Percentiles rank a stretch among this genome's conserved stretches.
phyloP scores from a whole-genome alignment of 2,113 vertebrate species.

The Barnardius zonarius region DNA sequence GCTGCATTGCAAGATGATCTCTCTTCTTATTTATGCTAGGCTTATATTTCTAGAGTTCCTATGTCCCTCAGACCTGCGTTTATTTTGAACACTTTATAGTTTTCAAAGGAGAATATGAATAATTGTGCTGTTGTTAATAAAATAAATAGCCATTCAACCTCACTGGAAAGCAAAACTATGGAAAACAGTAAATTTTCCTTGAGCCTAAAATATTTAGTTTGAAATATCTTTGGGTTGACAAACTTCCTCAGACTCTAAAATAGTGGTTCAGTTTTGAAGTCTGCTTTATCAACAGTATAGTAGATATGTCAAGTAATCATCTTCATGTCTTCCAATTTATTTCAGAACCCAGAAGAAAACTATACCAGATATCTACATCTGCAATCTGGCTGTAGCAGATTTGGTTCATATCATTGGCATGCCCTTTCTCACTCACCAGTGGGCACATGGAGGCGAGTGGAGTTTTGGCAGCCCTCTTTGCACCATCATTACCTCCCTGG shows the following conservation, averaged over 20 bases:
- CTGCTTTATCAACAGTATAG: background rate
- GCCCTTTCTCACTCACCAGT: conserved; percentile 73
- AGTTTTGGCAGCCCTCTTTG: conserved; percentile 67
- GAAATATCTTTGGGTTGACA: background rate
- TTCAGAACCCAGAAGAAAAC: conserved; percentile 72
- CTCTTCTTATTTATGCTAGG: background rate
- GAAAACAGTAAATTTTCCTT: background rate
- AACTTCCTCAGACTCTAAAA: background rate
- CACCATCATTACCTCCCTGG: conserved; percentile 67
- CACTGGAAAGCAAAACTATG: background rate
- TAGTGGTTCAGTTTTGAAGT: background rate
- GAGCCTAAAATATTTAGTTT: background rate
- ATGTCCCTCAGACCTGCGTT: background rate
- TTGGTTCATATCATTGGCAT: conserved; percentile 66
- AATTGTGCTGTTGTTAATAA: background rate
- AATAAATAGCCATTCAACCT: background rate
- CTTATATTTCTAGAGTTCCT: background rate
- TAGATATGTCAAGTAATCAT: background rate
- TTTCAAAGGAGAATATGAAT: background rate
- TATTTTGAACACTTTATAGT: background rate
- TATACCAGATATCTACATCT: conserved; percentile 72
- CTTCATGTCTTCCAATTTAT: background rate
- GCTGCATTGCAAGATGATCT: background rate
- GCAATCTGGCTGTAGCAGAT: conserved; percentile 69
- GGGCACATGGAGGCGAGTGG: conserved; percentile 62